Percentiles rank a stretch among this genome's conserved stretches.
These are phyloP conservation scores for Alexandromys fortis DNA, from an alignment of 2,113 vertebrate genomes.

Conservation along the genomic window DNA sequence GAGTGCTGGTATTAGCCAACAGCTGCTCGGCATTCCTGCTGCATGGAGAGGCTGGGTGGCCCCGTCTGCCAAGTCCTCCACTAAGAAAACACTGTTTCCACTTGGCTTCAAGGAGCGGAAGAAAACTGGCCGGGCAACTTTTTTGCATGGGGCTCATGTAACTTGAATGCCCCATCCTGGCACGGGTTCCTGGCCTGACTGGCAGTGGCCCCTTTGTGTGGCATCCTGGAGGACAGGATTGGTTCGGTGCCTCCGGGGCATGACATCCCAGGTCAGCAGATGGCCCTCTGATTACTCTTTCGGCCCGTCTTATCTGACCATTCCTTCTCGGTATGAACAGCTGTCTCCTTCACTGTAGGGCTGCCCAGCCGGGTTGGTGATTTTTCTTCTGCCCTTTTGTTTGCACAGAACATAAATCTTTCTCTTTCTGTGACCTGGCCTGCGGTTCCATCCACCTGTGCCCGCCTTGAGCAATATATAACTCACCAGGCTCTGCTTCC, in stretches of 20 bases:
- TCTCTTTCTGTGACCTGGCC: slow-evolving; percentile 91
- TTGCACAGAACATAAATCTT: slow-evolving; percentile 97
- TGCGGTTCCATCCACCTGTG: slow-evolving; percentile 96
- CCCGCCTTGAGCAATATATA: slow-evolving; percentile 92
- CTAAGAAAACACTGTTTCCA: slow-evolving; percentile 61
- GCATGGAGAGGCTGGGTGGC: slow-evolving; percentile 36
- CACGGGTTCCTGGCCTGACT: slow-evolving; percentile 84
- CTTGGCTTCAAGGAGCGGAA: slow-evolving; percentile 34
- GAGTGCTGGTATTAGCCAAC: not conserved
- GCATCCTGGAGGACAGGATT: slow-evolving; percentile 94
- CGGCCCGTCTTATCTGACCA: slow-evolving; percentile 95
- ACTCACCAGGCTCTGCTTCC: slow-evolving; percentile 80
- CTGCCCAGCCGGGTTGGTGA: slow-evolving; percentile 89
- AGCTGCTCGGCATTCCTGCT: not conserved
- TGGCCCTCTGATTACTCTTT: slow-evolving; percentile 97
- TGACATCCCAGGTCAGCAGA: slow-evolving; percentile 96
- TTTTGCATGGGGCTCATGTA: slow-evolving; percentile 81
- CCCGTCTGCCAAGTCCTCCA: slow-evolving; percentile 48
- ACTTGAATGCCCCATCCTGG: slow-evolving; percentile 88
- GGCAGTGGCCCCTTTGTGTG: slow-evolving; percentile 86
- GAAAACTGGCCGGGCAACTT: slow-evolving; percentile 76
- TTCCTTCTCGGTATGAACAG: slow-evolving; percentile 96
- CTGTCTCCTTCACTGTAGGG: slow-evolving; percentile 96
- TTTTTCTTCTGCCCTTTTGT: slow-evolving; percentile 97
- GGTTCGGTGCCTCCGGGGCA: slow-evolving; percentile 91